phyloP scores from a whole-genome alignment of 2,888 invertebrate genomes.

The Conus canariensis region DNA sequence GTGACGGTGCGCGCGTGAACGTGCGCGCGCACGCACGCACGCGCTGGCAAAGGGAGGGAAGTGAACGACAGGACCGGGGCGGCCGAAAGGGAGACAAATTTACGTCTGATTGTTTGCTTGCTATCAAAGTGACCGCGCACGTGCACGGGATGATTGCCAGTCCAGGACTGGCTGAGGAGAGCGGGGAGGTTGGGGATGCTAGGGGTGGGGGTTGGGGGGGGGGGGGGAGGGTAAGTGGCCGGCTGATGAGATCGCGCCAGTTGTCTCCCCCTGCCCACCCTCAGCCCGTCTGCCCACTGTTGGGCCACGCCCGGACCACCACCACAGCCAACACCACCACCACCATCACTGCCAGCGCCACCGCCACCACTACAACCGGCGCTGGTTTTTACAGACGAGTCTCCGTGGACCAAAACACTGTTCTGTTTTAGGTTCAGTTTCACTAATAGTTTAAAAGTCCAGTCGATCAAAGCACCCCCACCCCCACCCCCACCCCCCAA shows the following conservation, averaged over 20 bases:
- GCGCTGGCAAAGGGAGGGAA: constrained; percentile 17
- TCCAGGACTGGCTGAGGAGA: neutral
- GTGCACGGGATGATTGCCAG: constrained; percentile 2
- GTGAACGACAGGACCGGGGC: neutral
- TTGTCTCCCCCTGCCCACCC: neutral
- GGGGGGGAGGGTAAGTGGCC: neutral
- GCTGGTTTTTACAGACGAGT: too few relatives aligned
- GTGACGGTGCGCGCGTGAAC: too few relatives aligned
- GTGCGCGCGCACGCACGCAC: neutral
- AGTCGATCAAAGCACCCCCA: too few relatives aligned
- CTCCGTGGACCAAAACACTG: too few relatives aligned
- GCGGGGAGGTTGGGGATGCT: too few relatives aligned
- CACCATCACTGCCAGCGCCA: too few relatives aligned
- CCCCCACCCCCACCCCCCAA: too few relatives aligned
- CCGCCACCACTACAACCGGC: too few relatives aligned
- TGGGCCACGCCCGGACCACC: neutral
- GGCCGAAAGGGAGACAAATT: constrained; percentile 24
- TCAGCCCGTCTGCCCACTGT: neutral
- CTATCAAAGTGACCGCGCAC: constrained; percentile 36
- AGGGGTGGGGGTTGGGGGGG: neutral
- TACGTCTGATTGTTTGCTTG: constrained; percentile 26
- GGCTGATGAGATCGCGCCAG: neutral
- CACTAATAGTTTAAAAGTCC: too few relatives aligned
- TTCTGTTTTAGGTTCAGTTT: too few relatives aligned
- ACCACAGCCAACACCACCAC: neutral